Conservation (phyloP, 1,140 invertebrate genomes). For the Yoshiicerus persimilis region DNA sequence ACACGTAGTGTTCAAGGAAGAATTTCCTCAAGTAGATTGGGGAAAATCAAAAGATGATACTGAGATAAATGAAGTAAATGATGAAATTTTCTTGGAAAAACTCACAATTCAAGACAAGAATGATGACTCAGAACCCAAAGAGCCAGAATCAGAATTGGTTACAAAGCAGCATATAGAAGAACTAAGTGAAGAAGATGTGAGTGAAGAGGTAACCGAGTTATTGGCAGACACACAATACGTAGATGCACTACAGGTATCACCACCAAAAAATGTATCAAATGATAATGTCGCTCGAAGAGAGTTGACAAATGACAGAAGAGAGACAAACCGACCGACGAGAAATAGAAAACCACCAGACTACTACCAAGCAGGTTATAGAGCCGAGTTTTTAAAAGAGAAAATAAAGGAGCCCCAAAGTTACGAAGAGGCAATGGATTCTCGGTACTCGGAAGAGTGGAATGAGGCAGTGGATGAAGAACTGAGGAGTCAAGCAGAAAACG, state of each 20-base stretch:
- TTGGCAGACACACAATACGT: too few species aligned
- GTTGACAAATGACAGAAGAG: neutral
- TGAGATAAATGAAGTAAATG: too few species aligned
- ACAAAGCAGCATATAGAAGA: neutral
- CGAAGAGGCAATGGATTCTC: slow-evolving; percentile 51
- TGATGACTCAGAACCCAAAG: too few species aligned
- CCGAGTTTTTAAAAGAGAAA: neutral
- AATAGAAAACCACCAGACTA: neutral
- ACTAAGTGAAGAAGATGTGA: too few species aligned
- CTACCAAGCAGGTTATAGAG: neutral
- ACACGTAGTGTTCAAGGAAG: neutral
- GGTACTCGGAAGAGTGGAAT: slow-evolving; percentile 46
- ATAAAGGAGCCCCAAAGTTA: neutral
- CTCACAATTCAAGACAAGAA: too few species aligned
- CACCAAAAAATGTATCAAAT: too few species aligned
- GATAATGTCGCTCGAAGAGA: neutral
- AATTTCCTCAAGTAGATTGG: neutral
- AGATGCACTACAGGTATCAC: too few species aligned
- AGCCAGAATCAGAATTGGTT: neutral
- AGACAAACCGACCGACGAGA: neutral
- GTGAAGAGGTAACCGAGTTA: too few species aligned
- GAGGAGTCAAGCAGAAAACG: slow-evolving; percentile 34
- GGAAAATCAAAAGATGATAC: too few species aligned
- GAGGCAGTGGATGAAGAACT: slow-evolving; percentile 43
- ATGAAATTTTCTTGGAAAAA: too few species aligned